phyloP scores from a whole-genome alignment of 2,797 vertebrate species.

The Gymnoscopelus braueri region DNA sequence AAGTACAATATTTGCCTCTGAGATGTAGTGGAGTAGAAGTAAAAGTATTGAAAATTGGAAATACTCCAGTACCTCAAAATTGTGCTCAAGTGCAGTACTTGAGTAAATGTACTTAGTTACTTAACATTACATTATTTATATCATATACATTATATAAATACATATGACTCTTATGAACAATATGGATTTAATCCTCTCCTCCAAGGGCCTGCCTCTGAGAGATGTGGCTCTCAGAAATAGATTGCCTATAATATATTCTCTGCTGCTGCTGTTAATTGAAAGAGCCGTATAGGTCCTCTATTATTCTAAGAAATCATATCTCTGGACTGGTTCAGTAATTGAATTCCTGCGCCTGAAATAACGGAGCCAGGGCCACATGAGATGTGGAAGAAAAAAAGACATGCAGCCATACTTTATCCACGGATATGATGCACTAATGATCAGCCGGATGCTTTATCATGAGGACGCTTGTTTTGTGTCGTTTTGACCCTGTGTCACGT shows the following conservation, averaged over 20 bases:
- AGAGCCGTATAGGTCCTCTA: conserved; percentile 34
- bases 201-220: conserved; percentile 34
- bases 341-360: conserved; percentile 54
- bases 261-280: conserved; percentile 51
- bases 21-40: too few relatives aligned
- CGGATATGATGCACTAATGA: too few relatives aligned
- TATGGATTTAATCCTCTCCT: conserved; percentile 4
- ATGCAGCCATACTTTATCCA: too few relatives aligned
- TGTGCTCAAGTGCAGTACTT: too few relatives aligned
- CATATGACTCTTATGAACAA: conserved; percentile 8
- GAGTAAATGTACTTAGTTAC: too few relatives aligned
- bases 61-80: too few relatives aligned
- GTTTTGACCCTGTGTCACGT: too few relatives aligned
- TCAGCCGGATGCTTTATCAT: too few relatives aligned
- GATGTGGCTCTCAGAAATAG: neutral
- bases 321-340: conserved; percentile 42
- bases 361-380: conserved; percentile 35
- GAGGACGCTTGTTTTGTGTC: too few relatives aligned
- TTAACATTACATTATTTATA: too few relatives aligned
- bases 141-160: neutral
- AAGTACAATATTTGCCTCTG: too few relatives aligned
- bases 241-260: conserved; percentile 35
- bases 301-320: conserved; percentile 64
- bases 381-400: conserved; percentile 16
- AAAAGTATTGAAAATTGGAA: too few relatives aligned